These are phyloP conservation scores for Drosophila biarmipes DNA, from an alignment of 1,140 invertebrate genomes.

Conservation along the genomic window DNA sequence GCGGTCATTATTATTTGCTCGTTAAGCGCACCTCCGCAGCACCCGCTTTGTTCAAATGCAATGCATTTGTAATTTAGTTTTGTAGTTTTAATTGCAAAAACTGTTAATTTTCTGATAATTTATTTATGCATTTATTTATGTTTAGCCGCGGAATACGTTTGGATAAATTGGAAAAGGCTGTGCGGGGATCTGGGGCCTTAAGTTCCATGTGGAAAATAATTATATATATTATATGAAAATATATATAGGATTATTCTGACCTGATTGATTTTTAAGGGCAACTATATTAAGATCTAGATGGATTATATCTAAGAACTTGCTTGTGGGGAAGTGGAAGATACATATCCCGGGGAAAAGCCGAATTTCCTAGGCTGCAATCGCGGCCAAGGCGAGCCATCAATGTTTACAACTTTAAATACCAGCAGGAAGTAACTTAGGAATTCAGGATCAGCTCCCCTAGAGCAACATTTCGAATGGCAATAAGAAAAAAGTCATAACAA, in stretches of 20 bases:
- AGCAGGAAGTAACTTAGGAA: slow-evolving; percentile 74
- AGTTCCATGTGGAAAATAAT: no score
- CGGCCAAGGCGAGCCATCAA: slow-evolving; percentile 54
- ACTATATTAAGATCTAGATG: neutral
- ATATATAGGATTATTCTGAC: no score
- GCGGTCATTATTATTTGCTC: slow-evolving; percentile 80
- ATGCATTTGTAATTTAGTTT: slow-evolving; percentile 83
- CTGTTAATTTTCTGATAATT: slow-evolving; percentile 80
- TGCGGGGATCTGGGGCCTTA: no score
- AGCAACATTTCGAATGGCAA: slow-evolving; percentile 70
- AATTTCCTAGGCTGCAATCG: slow-evolving; percentile 17
- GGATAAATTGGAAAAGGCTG: slow-evolving; percentile 9
- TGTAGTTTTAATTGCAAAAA: slow-evolving; percentile 82
- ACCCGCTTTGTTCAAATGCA: slow-evolving; percentile 34
- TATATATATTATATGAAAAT: no score
- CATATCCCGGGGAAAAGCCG: neutral
- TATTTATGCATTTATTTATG: slow-evolving; percentile 63
- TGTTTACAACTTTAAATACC: slow-evolving; percentile 81
- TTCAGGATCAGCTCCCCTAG: slow-evolving; percentile 32
- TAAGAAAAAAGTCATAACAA: slow-evolving; percentile 82
- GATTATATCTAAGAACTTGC: neutral
- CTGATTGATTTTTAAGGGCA: no score
- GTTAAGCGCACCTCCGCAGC: slow-evolving; percentile 43
- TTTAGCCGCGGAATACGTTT: slow-evolving; percentile 7
- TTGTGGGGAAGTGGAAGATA: neutral